These are phyloP conservation scores for Cephus sareptanus DNA, from an alignment of 2,888 invertebrate species.

Conservation along the genomic window DNA sequence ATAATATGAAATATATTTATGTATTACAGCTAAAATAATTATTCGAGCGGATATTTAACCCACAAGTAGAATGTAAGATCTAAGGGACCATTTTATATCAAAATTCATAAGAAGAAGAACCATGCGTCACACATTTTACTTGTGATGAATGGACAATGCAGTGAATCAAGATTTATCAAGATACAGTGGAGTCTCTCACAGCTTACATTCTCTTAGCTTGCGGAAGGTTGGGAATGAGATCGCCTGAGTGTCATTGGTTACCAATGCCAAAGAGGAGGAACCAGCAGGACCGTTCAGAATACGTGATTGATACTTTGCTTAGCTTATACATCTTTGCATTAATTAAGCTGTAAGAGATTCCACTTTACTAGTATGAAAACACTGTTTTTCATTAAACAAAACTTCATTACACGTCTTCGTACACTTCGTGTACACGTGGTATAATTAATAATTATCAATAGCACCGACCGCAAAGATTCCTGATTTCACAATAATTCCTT, in stretches of 20 bases:
- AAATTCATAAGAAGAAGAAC: too few relatives aligned
- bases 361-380: not conserved
- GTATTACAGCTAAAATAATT: too few relatives aligned
- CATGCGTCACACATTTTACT: too few relatives aligned
- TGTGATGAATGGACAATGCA: too few relatives aligned
- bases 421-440: not conserved
- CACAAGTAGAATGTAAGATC: too few relatives aligned
- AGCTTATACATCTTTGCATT: not conserved
- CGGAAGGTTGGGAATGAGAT: not conserved
- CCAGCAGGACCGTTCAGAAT: not conserved
- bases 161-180: too few relatives aligned
- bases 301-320: not conserved
- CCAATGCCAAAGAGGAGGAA: not conserved
- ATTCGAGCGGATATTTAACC: too few relatives aligned
- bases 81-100: too few relatives aligned
- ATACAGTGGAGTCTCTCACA: too few relatives aligned
- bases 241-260: not conserved
- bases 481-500: not conserved
- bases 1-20: too few relatives aligned
- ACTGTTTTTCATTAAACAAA: not conserved
- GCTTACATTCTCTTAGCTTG: too few relatives aligned
- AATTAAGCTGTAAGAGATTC: not conserved
- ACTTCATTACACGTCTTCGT: not conserved
- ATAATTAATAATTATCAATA: not conserved
- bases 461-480: not conserved